These are phyloP conservation scores for Acanthosoma haemorrhoidale DNA, from an alignment of 2,888 invertebrate genomes.

Conservation along the genomic window DNA sequence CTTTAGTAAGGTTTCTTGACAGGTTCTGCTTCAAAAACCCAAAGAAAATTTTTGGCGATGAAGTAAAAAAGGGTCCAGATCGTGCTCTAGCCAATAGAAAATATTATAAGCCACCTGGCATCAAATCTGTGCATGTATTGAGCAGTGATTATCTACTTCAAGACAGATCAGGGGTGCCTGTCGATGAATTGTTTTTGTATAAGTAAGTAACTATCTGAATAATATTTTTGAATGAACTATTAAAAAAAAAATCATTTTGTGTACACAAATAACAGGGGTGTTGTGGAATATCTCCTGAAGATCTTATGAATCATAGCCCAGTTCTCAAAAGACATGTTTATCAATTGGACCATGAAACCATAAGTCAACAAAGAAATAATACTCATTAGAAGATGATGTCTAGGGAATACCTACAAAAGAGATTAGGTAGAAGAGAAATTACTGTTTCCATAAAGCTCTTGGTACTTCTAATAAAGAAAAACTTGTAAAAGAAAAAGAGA, in stretches of 20 bases:
- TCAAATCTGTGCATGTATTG: conserved; percentile 65
- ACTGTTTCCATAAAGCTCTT: too few relatives aligned
- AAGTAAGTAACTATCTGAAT: conserved; percentile 49
- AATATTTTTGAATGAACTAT: not conserved
- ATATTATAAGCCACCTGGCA: conserved; percentile 64
- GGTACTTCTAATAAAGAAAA: too few relatives aligned
- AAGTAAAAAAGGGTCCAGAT: conserved; percentile 55
- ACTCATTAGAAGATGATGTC: too few relatives aligned
- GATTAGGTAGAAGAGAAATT: too few relatives aligned
- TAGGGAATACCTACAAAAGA: too few relatives aligned
- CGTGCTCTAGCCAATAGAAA: conserved; percentile 61
- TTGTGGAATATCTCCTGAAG: too few relatives aligned
- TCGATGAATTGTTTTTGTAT: conserved; percentile 83
- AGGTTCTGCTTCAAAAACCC: conserved; percentile 94
- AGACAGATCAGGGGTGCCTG: conserved; percentile 69
- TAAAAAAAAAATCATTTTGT: not conserved
- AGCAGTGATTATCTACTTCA: conserved; percentile 64
- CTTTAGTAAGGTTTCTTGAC: conserved; percentile 84
- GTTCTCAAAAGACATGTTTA: too few relatives aligned
- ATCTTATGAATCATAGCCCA: too few relatives aligned
- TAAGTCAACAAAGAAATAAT: too few relatives aligned
- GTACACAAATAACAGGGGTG: not conserved
- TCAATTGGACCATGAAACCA: too few relatives aligned
- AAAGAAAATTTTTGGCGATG: conserved; percentile 55
- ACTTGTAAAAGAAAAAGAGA: too few relatives aligned